Conservation (phyloP, 2,113 vertebrate species). For the Sinocyclocheilus maitianheensis region DNA sequence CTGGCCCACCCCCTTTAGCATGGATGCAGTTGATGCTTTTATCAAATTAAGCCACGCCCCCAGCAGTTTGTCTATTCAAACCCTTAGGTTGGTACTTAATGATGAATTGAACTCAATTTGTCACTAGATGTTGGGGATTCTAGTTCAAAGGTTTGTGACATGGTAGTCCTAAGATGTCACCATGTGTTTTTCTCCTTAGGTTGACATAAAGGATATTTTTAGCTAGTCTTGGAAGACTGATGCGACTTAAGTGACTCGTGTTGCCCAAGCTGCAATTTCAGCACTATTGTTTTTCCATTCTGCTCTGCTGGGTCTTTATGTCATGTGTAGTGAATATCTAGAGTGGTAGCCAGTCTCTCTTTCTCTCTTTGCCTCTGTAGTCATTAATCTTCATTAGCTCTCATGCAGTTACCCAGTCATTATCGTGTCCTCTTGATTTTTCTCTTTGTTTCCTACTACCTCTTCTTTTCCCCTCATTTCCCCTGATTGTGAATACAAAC, state of each 20-base stretch:
- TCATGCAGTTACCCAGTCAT: neutral
- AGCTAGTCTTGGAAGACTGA: conserved; percentile 9
- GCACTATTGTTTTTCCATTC: neutral
- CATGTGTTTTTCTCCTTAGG: neutral
- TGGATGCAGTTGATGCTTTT: conserved; percentile 35
- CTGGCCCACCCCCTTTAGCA: conserved; percentile 42
- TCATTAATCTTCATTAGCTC: conserved; percentile 27
- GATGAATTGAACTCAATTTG: neutral
- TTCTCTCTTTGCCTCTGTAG: neutral
- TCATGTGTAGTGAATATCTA: too few species aligned
- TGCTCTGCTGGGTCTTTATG: neutral
- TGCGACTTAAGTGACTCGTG: neutral
- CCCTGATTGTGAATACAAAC: neutral
- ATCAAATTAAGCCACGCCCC: conserved; percentile 37
- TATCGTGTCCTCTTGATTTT: conserved; percentile 13
- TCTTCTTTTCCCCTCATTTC: neutral
- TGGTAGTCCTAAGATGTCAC: neutral
- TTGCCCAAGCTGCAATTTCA: neutral
- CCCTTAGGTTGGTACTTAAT: neutral
- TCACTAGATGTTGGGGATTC: neutral
- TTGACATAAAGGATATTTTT: conserved; percentile 19
- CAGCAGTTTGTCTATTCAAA: neutral
- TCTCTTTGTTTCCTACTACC: neutral
- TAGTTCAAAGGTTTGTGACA: neutral
- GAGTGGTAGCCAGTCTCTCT: neutral